Percentiles rank a stretch among this genome's conserved stretches.
Evolutionary conservation across 1,140 invertebrate species (phyloP).

Genomic region (Heliconius hewitsoni): DNA sequence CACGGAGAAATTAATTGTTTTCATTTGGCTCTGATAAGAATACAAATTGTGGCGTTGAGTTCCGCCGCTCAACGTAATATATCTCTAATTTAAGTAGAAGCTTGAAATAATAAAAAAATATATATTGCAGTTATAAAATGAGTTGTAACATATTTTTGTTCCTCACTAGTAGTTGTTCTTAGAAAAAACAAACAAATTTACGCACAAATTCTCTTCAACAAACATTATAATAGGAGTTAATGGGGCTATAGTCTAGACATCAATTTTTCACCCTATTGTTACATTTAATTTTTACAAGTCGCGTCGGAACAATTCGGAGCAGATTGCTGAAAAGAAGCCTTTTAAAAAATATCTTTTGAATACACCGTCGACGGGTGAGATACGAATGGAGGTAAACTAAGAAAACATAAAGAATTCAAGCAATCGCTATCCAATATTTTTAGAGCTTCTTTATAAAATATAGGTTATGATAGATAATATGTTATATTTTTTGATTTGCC

Average conservation of each 20-base stretch:
- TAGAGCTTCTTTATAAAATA: neutral
- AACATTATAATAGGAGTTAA: neutral
- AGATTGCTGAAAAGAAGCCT: slow-evolving; percentile 25
- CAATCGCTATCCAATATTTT: slow-evolving; percentile 19
- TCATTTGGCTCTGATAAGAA: too few species aligned
- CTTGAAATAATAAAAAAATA: too few species aligned
- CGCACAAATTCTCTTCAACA: neutral
- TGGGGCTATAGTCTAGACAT: slow-evolving; percentile 21
- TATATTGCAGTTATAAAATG: too few species aligned
- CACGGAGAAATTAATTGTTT: too few species aligned
- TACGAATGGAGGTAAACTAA: slow-evolving; percentile 30
- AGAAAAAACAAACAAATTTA: neutral
- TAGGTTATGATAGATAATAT: neutral
- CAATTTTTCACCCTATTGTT: slow-evolving; percentile 22
- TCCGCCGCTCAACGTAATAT: too few species aligned
- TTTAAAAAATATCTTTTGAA: slow-evolving; percentile 36
- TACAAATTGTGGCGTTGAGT: too few species aligned
- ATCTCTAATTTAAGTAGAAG: too few species aligned
- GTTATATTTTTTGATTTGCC: too few species aligned
- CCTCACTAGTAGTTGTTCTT: neutral
- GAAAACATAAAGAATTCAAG: slow-evolving; percentile 35
- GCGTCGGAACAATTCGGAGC: slow-evolving; percentile 29
- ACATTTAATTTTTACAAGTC: slow-evolving; percentile 33
- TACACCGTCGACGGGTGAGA: slow-evolving; percentile 26
- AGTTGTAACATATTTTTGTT: too few species aligned